Base-by-base conservation (phyloP, 2,888 invertebrate species). In the Acrocera orbiculus region DNA sequence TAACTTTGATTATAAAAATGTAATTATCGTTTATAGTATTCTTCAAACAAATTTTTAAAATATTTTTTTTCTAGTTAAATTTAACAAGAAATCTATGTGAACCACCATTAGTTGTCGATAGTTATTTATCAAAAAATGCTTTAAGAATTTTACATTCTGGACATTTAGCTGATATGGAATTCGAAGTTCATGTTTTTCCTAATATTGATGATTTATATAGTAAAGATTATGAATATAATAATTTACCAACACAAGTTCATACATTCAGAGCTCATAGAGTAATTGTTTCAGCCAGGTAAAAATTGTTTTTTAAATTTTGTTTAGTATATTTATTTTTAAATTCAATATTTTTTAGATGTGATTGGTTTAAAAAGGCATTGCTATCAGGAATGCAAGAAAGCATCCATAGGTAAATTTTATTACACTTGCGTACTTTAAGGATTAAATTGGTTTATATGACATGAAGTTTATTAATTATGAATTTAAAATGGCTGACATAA, bases 371-470 rank as follows among this genome's bases (percentile, higher is more conserved):
- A 30, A 60, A 74, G 43, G 76, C 76, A 2, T 53, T 76, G 11
- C 61, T 72, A 27, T 74, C 73, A 30, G 76, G 76, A 31, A 76
- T 76, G 76, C 63, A 69, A 46, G 76, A 76, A 56, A 69, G 73
- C 16, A 74, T 76, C 42, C 69, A 72, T 48, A 70, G 68, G 73
- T 73, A 50, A 45, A 52, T 45, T 22, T 4, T 10, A 7, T 22
- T 22, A 10, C n/a, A n/a, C n/a, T n/a, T n/a, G n/a, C n/a, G n/a
- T n/a, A n/a, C n/a, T n/a, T n/a, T n/a, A n/a, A n/a, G n/a, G n/a
- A n/a, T n/a, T n/a, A n/a, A n/a, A n/a, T n/a, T n/a, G n/a, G n/a
- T n/a, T n/a, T n/a, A n/a, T n/a, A n/a, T n/a, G n/a, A n/a, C n/a
- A n/a, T n/a, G n/a, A n/a, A n/a, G n/a, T n/a, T n/a, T n/a, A n/a